Percentiles rank a stretch among this genome's conserved stretches.
Evolutionary conservation across 2,113 vertebrate genomes (phyloP).

Genomic region (Melanerpes aurifrons): DNA sequence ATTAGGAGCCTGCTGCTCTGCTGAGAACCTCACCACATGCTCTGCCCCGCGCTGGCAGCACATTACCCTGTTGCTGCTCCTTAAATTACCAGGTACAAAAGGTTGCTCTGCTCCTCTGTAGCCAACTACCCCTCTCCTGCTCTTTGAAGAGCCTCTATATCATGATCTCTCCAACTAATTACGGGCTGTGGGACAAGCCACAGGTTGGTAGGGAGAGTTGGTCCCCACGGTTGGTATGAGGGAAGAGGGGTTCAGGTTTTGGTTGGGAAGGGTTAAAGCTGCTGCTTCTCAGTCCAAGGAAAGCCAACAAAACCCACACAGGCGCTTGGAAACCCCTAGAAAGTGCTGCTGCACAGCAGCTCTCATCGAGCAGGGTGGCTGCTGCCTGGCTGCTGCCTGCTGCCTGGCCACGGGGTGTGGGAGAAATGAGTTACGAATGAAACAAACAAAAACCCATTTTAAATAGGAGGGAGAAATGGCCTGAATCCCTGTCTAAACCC

Average conservation of each 20-base stretch:
- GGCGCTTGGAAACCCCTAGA: not conserved
- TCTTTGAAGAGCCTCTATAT: constrained; percentile 80
- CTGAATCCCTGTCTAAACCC: too few relatives aligned
- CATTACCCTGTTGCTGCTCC: constrained; percentile 88
- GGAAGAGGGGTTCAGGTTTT: not conserved
- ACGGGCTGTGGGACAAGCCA: constrained; percentile 77
- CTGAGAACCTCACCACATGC: constrained; percentile 99
- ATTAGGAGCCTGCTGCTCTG: constrained; percentile 95
- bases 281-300: constrained; percentile 36
- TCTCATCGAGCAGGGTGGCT: not conserved
- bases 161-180: constrained; percentile 88
- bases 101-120: constrained; percentile 77
- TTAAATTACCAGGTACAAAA: constrained; percentile 88
- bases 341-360: not conserved
- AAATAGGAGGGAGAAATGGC: too few relatives aligned
- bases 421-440: not conserved
- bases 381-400: not conserved
- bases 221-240: constrained; percentile 61
- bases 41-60: constrained; percentile 82
- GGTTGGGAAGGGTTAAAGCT: constrained; percentile 40
- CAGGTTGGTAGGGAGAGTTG: constrained; percentile 76
- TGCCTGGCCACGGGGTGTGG: not conserved
- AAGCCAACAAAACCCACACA: not conserved
- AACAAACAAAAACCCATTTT: not conserved
- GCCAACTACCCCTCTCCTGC: constrained; percentile 77